phyloP scores from a whole-genome alignment of 2,113 vertebrate species.

The Apodemus speciosus region DNA sequence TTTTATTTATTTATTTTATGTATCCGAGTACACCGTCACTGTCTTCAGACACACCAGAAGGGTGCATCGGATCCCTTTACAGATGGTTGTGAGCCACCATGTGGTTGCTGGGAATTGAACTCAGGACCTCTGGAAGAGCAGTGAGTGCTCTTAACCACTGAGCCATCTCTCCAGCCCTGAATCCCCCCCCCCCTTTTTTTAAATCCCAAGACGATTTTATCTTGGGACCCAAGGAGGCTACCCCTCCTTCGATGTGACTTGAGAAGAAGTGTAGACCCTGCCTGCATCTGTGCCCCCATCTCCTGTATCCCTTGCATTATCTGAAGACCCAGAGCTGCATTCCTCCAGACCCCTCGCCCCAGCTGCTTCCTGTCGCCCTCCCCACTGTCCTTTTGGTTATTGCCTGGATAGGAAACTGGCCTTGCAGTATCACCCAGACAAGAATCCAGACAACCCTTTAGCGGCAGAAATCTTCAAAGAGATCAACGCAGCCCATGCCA shows the following conservation, averaged over 20 bases:
- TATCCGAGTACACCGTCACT: too few relatives aligned
- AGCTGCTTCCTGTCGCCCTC: background rate
- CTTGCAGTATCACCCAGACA: constrained; percentile 95
- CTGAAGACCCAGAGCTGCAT: background rate
- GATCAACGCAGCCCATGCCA: constrained; percentile 94
- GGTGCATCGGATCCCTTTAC: too few relatives aligned
- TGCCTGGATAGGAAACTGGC: constrained; percentile 90
- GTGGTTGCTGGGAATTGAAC: too few relatives aligned
- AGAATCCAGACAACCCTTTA: constrained; percentile 93
- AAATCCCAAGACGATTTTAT: background rate
- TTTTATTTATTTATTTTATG: too few relatives aligned
- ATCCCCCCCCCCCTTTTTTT: background rate
- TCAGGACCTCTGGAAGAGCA: too few relatives aligned
- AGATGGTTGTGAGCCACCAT: too few relatives aligned
- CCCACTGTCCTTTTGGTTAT: constrained; percentile 49
- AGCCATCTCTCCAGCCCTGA: too few relatives aligned
- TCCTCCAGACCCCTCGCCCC: background rate
- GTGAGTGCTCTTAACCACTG: too few relatives aligned
- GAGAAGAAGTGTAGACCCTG: background rate
- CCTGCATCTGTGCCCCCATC: background rate
- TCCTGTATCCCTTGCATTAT: background rate
- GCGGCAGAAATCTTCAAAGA: constrained; percentile 96
- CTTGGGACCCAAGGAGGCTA: background rate
- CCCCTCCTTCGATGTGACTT: background rate
- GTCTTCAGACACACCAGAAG: too few relatives aligned